Evolutionary conservation across 2,888 invertebrate genomes (phyloP).

Genomic region (Cephonodes hylas): DNA sequence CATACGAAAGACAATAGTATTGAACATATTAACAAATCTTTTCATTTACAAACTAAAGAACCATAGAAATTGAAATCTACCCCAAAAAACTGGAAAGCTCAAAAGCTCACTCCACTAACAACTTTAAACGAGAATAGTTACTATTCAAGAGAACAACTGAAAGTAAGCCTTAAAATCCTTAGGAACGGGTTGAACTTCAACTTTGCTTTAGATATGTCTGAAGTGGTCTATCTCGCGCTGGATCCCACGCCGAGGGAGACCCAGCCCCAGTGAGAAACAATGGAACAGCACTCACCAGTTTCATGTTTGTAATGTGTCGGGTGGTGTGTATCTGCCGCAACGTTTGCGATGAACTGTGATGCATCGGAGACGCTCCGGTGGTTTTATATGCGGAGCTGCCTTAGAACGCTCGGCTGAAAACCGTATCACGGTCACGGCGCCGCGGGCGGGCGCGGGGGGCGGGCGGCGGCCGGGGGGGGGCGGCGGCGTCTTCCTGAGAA

Average conservation of each 20-base stretch:
- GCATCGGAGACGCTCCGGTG: slow-evolving; percentile 42
- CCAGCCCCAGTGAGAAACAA: neutral
- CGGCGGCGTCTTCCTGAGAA: slow-evolving; percentile 1
- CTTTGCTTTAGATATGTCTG: too few species aligned
- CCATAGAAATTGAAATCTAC: neutral
- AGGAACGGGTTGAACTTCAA: neutral
- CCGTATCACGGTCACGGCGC: slow-evolving; percentile 62
- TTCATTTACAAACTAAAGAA: neutral
- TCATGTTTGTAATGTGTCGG: slow-evolving; percentile 57
- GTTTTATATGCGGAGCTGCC: slow-evolving; percentile 60
- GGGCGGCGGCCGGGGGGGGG: slow-evolving; percentile 10
- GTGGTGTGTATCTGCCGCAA: slow-evolving; percentile 47
- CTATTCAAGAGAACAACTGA: neutral
- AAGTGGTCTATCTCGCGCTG: neutral
- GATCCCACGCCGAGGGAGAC: too few species aligned
- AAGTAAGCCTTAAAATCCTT: neutral
- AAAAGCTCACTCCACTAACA: neutral
- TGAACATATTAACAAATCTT: neutral
- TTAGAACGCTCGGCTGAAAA: slow-evolving; percentile 61
- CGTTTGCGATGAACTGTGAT: slow-evolving; percentile 63
- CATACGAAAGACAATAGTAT: neutral
- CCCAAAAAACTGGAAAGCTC: neutral
- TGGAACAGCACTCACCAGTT: slow-evolving; percentile 64
- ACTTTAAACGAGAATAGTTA: too few species aligned
- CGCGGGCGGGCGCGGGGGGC: slow-evolving; percentile 8